Conservation (phyloP, 2,113 vertebrate genomes). For the Pavo muticus region DNA sequence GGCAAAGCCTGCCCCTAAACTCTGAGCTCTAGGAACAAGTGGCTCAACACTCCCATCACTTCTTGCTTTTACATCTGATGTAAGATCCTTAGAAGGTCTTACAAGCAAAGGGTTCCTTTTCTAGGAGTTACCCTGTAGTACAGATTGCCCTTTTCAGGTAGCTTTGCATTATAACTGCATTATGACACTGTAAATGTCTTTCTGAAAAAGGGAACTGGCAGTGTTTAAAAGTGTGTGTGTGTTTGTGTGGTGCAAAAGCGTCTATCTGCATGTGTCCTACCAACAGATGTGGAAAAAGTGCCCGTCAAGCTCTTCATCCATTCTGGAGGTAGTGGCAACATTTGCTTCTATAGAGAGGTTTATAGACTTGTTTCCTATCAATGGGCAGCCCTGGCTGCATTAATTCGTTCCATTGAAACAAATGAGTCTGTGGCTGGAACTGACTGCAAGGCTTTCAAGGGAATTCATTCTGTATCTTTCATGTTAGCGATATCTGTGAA, state of each 20-base stretch:
- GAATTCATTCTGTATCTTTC: slow-evolving; percentile 73
- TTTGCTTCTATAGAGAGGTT: slow-evolving; percentile 15
- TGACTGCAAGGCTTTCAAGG: slow-evolving; percentile 64
- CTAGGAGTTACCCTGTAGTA: not conserved
- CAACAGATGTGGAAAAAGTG: not conserved
- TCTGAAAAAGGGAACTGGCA: not conserved
- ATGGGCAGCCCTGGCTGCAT: slow-evolving; percentile 31
- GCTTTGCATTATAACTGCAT: not conserved
- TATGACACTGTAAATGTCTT: not conserved
- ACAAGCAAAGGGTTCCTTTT: not conserved
- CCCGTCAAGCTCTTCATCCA: not conserved
- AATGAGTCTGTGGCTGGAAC: slow-evolving; percentile 48
- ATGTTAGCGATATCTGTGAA: slow-evolving; percentile 75
- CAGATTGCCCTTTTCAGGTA: not conserved
- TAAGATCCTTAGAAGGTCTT: not conserved
- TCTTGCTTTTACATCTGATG: not conserved
- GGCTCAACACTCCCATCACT: not conserved
- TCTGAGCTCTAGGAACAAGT: not conserved
- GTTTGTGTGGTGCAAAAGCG: not conserved
- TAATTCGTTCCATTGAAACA: slow-evolving; percentile 56
- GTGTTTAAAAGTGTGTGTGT: not conserved
- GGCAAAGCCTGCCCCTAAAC: not conserved
- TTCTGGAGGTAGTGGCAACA: slow-evolving; percentile 39
- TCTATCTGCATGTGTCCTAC: not conserved
- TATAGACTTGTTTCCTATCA: slow-evolving; percentile 11